Conservation (phyloP, 30 jellyfish, hydroid and myxozoan species). For the Aurelia coerulea region DNA sequence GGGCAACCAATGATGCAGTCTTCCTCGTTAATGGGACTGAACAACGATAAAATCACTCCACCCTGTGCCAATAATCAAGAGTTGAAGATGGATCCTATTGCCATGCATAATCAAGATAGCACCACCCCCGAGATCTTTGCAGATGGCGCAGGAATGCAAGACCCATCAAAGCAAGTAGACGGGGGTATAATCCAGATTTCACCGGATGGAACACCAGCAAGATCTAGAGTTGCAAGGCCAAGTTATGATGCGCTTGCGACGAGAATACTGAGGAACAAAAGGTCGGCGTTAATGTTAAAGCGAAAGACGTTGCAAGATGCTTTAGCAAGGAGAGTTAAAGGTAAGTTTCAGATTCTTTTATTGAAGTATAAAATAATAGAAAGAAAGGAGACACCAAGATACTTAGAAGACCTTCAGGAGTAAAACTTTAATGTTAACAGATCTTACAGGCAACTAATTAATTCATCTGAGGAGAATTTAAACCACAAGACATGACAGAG, state of each 20-base stretch:
- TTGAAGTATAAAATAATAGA: too few species aligned
- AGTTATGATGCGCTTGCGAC: background rate
- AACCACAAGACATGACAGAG: too few species aligned
- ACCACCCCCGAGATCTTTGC: background rate
- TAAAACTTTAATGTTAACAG: too few species aligned
- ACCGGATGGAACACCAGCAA: slow-evolving; percentile 39
- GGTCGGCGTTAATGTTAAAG: slow-evolving; percentile 36
- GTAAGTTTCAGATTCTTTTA: background rate
- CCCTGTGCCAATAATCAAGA: slow-evolving; percentile 13
- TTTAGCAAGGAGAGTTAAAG: slow-evolving; percentile 33
- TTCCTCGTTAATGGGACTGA: slow-evolving; percentile 16
- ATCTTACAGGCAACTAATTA: too few species aligned
- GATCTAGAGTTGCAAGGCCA: slow-evolving; percentile 9
- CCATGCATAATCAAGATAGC: slow-evolving; percentile 8
- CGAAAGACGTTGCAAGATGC: slow-evolving; percentile 46
- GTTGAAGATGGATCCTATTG: slow-evolving; percentile 4
- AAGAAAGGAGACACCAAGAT: too few species aligned
- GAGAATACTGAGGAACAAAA: slow-evolving; percentile 14
- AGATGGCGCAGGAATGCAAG: slow-evolving; percentile 46
- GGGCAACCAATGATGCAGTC: slow-evolving; percentile 63
- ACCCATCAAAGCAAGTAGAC: slow-evolving; percentile 25
- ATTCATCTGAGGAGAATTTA: too few species aligned
- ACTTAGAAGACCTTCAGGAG: too few species aligned
- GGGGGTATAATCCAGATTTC: slow-evolving; percentile 59
- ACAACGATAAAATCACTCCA: slow-evolving; percentile 2